Evolutionary conservation across 2,113 vertebrate genomes (phyloP).

Genomic region (Hippocampus comes): DNA sequence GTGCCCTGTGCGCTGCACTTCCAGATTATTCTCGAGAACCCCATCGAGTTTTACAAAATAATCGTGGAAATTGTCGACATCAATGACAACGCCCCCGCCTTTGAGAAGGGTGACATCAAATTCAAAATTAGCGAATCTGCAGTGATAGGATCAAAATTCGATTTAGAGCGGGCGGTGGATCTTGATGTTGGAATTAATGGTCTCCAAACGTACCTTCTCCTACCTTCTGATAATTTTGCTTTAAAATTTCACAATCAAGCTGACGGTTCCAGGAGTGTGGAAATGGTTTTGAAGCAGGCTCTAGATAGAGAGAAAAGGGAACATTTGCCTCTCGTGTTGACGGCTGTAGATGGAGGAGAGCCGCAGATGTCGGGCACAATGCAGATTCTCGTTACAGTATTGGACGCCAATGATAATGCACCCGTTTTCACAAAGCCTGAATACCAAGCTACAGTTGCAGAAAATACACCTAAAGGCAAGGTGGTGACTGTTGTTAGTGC

Average conservation of each 20-base stretch:
- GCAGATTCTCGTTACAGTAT: conserved; percentile 31
- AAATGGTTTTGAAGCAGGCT: conserved; percentile 44
- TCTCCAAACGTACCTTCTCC: conserved; percentile 66
- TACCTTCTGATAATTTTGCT: conserved; percentile 49
- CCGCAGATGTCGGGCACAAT: conserved; percentile 32
- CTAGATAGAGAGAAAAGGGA: conserved; percentile 46
- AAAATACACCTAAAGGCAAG: conserved; percentile 49
- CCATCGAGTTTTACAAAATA: conserved; percentile 63
- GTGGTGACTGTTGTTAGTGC: conserved; percentile 53
- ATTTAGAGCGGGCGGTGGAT: conserved; percentile 69
- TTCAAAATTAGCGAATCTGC: conserved; percentile 68
- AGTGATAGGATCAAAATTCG: conserved; percentile 58
- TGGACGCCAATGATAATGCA: conserved; percentile 55
- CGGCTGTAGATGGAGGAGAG: conserved; percentile 31
- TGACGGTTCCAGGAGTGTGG: conserved; percentile 40
- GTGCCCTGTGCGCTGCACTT: conserved; percentile 65
- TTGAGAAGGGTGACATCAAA: conserved; percentile 52
- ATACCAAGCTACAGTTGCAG: conserved; percentile 55
- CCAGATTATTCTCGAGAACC: conserved; percentile 58
- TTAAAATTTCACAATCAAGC: conserved; percentile 35
- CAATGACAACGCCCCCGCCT: conserved; percentile 54
- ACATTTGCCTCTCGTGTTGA: conserved; percentile 36
- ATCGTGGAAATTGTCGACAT: conserved; percentile 47
- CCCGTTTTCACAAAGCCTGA: conserved; percentile 49
- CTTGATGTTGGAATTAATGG: conserved; percentile 67